Conservation (phyloP, 2,888 invertebrate genomes). For the Erpobdella octoculata region DNA sequence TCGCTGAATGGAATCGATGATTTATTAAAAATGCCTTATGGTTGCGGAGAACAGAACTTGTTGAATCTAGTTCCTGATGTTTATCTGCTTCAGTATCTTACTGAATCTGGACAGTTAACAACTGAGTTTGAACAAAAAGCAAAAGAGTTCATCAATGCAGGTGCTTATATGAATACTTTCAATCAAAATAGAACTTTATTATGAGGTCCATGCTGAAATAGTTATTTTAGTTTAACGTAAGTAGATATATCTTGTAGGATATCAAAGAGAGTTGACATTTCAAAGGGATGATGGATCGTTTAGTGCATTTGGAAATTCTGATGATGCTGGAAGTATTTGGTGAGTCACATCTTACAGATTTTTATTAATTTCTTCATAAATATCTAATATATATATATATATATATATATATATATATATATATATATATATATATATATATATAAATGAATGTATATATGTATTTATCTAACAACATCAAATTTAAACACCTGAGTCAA, state of each 20-base stretch:
- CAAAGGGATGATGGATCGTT: slow-evolving; percentile 80
- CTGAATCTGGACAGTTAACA: slow-evolving; percentile 64
- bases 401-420: too few species aligned
- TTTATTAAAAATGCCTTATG: slow-evolving; percentile 71
- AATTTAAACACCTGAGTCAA: too few species aligned
- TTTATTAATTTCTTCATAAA: background rate
- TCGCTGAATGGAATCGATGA: slow-evolving; percentile 68
- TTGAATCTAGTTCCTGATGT: slow-evolving; percentile 82
- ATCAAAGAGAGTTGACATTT: slow-evolving; percentile 83
- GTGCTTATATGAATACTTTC: slow-evolving; percentile 37
- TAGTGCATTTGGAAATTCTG: slow-evolving; percentile 69
- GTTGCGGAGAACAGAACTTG: slow-evolving; percentile 89
- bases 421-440: too few species aligned
- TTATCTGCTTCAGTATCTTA: slow-evolving; percentile 75
- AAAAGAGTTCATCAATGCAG: slow-evolving; percentile 59
- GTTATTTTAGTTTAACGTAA: background rate
- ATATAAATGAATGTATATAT: too few species aligned
- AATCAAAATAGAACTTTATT: background rate
- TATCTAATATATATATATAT: background rate
- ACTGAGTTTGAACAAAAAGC: slow-evolving; percentile 63
- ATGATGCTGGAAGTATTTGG: slow-evolving; percentile 71
- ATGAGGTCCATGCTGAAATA: background rate
- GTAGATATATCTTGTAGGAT: slow-evolving; percentile 55
- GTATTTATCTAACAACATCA: too few species aligned
- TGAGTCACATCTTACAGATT: slow-evolving; percentile 43